Percentiles rank a stretch among this genome's conserved stretches.
These are phyloP conservation scores for Virgularia gustaviana DNA, from an alignment of 92 coral and sea anemone species.

Conservation along the genomic window DNA sequence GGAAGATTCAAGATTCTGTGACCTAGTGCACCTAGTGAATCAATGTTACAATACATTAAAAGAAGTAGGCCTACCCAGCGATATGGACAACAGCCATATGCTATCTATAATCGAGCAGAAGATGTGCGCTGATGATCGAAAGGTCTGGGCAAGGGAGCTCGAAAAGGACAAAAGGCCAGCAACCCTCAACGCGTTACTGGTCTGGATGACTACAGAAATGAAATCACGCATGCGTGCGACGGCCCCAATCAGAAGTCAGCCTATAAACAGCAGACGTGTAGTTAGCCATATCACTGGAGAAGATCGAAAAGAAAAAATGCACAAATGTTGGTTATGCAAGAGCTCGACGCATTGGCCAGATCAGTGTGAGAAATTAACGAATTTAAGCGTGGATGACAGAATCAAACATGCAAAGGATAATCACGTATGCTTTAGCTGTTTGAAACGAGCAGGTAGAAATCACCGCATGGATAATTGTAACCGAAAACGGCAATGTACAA, in stretches of 20 bases:
- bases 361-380: conserved; percentile 34
- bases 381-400: conserved; percentile 4
- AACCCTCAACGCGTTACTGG: conserved; percentile 34
- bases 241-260: conserved; percentile 40
- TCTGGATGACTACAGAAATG: conserved; percentile 61
- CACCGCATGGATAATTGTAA: conserved; percentile 48
- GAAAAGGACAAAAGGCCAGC: conserved; percentile 26
- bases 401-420: conserved; percentile 46
- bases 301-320: background rate
- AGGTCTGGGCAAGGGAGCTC: conserved; percentile 54
- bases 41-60: conserved; percentile 58
- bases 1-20: conserved; percentile 67
- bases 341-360: conserved; percentile 47
- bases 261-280: background rate
- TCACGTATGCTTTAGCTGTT: conserved; percentile 57
- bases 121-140: conserved; percentile 52
- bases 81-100: conserved; percentile 68
- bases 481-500: conserved; percentile 42
- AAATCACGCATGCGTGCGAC: conserved; percentile 55
- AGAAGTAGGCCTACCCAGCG: conserved; percentile 57
- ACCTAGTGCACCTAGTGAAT: conserved; percentile 54
- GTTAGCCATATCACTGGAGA: conserved; percentile 1
- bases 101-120: conserved; percentile 59
- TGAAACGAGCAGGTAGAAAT: conserved; percentile 59
- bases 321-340: conserved; percentile 29